These are phyloP conservation scores for Bambusicola thoracicus DNA, from an alignment of 2,113 vertebrate genomes.

Conservation along the genomic window DNA sequence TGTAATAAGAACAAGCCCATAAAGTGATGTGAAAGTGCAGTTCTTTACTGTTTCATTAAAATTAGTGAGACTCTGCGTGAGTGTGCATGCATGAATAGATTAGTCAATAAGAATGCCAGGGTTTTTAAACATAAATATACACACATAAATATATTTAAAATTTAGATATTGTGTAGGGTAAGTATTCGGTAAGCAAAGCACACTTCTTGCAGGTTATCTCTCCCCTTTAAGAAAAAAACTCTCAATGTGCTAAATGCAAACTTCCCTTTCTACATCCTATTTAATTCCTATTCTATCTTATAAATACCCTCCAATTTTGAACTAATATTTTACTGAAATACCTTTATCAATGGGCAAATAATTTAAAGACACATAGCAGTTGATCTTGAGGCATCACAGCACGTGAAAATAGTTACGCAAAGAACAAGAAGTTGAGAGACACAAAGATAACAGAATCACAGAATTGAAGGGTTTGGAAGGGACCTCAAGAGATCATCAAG, in stretches of 20 bases:
- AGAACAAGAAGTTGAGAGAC: neutral
- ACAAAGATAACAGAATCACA: neutral
- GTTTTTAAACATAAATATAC: neutral
- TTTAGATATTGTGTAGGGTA: neutral
- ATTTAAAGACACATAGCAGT: neutral
- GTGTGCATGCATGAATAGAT: neutral
- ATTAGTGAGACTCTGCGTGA: neutral
- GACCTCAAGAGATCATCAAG: too few relatives aligned
- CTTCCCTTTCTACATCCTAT: neutral
- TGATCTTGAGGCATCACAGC: neutral
- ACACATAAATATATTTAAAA: neutral
- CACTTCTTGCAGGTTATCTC: neutral
- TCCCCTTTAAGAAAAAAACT: neutral
- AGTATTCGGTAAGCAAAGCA: neutral
- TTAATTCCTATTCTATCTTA: neutral
- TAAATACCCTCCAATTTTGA: neutral
- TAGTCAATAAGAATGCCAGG: neutral
- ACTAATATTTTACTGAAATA: neutral
- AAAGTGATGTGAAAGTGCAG: accelerated
- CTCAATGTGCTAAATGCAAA: neutral
- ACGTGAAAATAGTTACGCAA: neutral
- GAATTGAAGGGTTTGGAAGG: too few relatives aligned
- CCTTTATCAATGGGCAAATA: neutral
- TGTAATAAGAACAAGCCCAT: neutral
- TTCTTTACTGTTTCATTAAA: neutral